Evolutionary conservation across 2,113 vertebrate species (phyloP).

Genomic region (Stigmatopora nigra): DNA sequence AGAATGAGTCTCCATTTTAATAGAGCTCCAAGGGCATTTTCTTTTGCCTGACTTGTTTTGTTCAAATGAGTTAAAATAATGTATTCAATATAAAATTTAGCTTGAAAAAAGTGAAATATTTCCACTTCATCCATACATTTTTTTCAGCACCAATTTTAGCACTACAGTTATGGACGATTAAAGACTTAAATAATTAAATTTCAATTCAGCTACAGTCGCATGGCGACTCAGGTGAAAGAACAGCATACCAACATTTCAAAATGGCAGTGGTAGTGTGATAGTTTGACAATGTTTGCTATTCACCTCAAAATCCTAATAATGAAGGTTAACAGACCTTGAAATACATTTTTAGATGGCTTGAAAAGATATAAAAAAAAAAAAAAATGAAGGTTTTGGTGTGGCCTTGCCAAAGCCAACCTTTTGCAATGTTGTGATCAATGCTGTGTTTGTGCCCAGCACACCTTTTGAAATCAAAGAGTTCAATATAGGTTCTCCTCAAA

Average conservation of each 20-base stretch:
- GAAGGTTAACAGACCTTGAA: too few species aligned
- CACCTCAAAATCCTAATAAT: too few species aligned
- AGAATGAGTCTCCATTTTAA: not conserved
- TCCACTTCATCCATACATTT: not conserved
- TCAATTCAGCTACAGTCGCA: not conserved
- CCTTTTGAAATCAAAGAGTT: not conserved
- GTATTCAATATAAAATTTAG: not conserved
- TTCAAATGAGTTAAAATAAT: not conserved
- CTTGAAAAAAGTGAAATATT: not conserved
- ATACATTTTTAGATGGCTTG: too few species aligned
- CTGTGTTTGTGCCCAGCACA: not conserved
- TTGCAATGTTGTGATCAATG: not conserved
- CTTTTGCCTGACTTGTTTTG: not conserved
- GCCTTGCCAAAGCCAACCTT: too few species aligned
- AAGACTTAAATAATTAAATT: not conserved
- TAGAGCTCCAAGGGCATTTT: not conserved
- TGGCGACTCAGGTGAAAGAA: too few species aligned
- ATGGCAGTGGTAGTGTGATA: too few species aligned
- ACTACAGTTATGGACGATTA: not conserved
- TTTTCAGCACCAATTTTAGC: not conserved
- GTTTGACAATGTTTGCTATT: too few species aligned
- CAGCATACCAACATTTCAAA: too few species aligned
- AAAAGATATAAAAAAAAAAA: too few species aligned
- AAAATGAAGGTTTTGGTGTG: too few species aligned
- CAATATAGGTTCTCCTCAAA: not conserved